Percentiles rank a stretch among this genome's conserved stretches.
Conservation (phyloP, 1,140 invertebrate genomes). For the Manduca sexta region DNA sequence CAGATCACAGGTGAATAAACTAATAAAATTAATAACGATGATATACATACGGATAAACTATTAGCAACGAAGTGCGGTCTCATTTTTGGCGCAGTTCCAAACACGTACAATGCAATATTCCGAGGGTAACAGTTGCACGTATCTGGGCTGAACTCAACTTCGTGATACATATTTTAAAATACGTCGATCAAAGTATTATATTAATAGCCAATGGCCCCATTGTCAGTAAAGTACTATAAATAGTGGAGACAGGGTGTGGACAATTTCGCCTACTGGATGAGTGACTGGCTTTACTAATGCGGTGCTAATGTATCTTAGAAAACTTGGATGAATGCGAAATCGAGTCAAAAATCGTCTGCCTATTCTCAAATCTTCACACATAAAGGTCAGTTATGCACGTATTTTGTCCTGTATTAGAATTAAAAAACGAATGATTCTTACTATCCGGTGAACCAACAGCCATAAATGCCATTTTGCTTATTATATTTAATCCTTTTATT, state of each 20-base stretch:
- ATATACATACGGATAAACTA: constrained; percentile 27
- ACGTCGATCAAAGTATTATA: not conserved
- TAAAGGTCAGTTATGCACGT: too few relatives aligned
- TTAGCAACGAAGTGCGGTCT: constrained; percentile 29
- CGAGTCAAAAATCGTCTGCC: too few relatives aligned
- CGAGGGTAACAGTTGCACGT: constrained; percentile 2
- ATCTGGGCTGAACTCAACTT: constrained; percentile 8
- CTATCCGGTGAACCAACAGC: too few relatives aligned
- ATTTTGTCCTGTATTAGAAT: too few relatives aligned
- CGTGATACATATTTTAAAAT: not conserved
- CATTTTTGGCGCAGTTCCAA: constrained; percentile 28
- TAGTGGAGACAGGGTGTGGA: not conserved
- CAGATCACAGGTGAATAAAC: constrained; percentile 43
- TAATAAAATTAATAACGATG: constrained; percentile 31
- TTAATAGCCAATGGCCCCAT: not conserved
- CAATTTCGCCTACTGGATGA: too few relatives aligned
- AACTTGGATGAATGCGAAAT: too few relatives aligned
- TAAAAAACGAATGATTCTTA: too few relatives aligned
- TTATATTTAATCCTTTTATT: too few relatives aligned
- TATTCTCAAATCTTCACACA: too few relatives aligned
- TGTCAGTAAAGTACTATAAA: constrained; percentile 4
- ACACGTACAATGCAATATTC: constrained; percentile 12
- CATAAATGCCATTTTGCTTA: too few relatives aligned
- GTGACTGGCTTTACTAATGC: too few relatives aligned
- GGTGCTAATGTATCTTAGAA: too few relatives aligned